Percentiles rank a stretch among this genome's conserved stretches.
phyloP scores from a whole-genome alignment of 2,113 vertebrate genomes.

The Myocastor coypus region DNA sequence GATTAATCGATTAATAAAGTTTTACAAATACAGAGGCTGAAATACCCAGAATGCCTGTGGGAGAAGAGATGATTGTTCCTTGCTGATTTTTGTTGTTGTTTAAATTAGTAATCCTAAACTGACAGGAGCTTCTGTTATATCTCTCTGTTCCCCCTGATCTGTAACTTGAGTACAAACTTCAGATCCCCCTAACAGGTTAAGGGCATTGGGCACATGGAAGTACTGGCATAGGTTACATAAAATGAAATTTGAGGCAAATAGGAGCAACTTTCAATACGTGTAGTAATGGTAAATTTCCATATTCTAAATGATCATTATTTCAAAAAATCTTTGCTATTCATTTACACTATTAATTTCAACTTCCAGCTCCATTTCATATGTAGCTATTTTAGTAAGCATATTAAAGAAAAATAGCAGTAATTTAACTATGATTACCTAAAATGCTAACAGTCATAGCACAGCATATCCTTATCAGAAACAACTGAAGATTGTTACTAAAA shows the following conservation, averaged over 20 bases:
- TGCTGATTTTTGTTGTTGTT: slow-evolving; percentile 14
- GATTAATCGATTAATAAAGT: neutral
- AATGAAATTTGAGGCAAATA: neutral
- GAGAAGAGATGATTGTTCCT: slow-evolving; percentile 22
- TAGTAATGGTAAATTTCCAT: slow-evolving; percentile 39
- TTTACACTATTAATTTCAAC: neutral
- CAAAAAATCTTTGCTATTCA: neutral
- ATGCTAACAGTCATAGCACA: neutral
- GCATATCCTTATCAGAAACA: neutral
- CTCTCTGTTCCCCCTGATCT: neutral
- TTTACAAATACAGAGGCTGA: neutral
- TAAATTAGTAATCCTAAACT: neutral
- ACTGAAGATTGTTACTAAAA: neutral
- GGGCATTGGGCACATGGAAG: neutral
- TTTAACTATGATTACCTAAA: neutral
- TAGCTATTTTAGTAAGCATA: slow-evolving; percentile 39
- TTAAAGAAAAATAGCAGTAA: neutral
- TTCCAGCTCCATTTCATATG: slow-evolving; percentile 8
- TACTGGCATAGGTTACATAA: neutral
- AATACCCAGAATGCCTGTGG: neutral
- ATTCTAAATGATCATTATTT: neutral
- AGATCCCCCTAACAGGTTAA: neutral
- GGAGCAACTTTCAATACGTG: neutral
- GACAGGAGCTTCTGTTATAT: neutral
- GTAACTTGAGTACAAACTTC: slow-evolving; percentile 13